Evolutionary conservation across 2,797 vertebrate genomes (phyloP).

Genomic region (Tapirus indicus): DNA sequence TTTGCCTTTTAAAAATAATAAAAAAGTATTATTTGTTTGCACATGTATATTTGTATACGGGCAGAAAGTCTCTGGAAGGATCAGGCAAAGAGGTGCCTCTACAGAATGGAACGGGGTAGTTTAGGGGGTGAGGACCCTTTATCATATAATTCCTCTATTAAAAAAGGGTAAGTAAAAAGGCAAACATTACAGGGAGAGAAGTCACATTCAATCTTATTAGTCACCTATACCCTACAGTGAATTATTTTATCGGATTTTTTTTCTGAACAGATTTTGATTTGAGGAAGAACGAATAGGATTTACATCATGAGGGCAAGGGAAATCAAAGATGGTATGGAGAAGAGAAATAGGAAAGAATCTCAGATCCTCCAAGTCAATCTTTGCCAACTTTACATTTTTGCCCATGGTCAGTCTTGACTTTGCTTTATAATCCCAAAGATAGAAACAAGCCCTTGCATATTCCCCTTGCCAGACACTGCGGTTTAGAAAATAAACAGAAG

Average conservation of each 20-base stretch:
- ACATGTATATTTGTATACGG: neutral
- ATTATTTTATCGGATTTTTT: neutral
- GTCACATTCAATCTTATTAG: neutral
- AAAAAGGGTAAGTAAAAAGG: neutral
- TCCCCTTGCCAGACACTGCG: neutral
- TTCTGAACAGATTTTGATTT: neutral
- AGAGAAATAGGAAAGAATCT: neutral
- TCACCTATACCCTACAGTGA: neutral
- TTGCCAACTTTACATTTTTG: neutral
- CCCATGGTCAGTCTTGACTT: neutral
- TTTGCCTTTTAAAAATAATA: neutral
- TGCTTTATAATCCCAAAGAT: conserved; percentile 13
- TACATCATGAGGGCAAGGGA: neutral
- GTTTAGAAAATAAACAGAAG: neutral
- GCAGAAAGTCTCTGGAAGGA: neutral
- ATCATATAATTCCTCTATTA: neutral
- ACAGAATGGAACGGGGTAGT: neutral
- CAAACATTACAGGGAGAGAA: neutral
- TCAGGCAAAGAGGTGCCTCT: neutral
- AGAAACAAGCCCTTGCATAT: neutral
- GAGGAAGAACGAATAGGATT: neutral
- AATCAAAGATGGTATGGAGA: neutral
- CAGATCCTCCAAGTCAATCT: neutral
- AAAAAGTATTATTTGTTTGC: neutral
- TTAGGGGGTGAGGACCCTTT: neutral